phyloP scores from a whole-genome alignment of 2,113 vertebrate species.

The Hemibagrus wyckioides region DNA sequence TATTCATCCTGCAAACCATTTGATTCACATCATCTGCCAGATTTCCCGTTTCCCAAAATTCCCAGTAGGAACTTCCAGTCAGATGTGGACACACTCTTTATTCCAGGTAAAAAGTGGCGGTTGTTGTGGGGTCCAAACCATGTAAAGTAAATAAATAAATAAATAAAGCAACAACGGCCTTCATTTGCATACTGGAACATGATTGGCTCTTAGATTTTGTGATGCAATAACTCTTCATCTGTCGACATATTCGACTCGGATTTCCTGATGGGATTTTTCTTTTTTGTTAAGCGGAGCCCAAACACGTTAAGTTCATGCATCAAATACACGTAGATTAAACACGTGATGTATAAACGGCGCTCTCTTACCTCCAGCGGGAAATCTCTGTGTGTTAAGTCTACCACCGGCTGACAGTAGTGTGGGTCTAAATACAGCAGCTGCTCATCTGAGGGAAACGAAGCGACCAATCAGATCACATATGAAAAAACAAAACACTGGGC shows the following conservation, averaged over 20 bases:
- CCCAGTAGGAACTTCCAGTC: not conserved
- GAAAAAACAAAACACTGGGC: not conserved
- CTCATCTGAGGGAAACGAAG: constrained; percentile 75
- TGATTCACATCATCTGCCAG: not conserved
- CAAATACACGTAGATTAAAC: not conserved
- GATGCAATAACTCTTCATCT: not conserved
- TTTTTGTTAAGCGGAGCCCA: too few species aligned
- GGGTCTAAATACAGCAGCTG: constrained; percentile 90
- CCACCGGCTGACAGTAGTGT: constrained; percentile 87
- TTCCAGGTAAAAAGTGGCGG: too few species aligned
- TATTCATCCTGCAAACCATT: not conserved
- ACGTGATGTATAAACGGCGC: not conserved
- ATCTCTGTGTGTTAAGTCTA: constrained; percentile 78
- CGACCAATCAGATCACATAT: constrained; percentile 33
- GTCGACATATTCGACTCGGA: not conserved
- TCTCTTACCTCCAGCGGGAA: constrained; percentile 82
- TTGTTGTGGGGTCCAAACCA: not conserved
- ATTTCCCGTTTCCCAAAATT: not conserved
- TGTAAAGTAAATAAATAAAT: too few species aligned
- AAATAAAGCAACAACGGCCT: not conserved
- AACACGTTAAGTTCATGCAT: not conserved
- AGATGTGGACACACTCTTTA: too few species aligned
- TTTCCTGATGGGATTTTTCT: too few species aligned
- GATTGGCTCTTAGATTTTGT: not conserved
- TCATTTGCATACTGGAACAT: not conserved